Evolutionary conservation across 2,797 vertebrate genomes (phyloP), one percentile per base, ranked within the genome.

Genomic region (Leptoclinus maculatus): DNA sequence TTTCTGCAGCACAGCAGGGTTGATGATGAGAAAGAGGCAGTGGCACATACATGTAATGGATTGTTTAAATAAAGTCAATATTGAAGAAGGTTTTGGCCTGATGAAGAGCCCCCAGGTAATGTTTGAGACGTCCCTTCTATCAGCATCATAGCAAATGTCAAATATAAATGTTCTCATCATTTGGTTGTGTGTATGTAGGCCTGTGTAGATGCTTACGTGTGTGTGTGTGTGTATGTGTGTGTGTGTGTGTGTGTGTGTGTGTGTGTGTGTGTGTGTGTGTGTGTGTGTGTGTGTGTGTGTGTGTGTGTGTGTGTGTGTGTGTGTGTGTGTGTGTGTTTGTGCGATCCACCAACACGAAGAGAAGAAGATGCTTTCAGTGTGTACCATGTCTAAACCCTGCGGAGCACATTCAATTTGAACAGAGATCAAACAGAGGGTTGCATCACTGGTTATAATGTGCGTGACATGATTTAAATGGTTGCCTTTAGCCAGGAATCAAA

Each of bases 381-480:
- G 63, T 69, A 69, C 39, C 72, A 66, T 66, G 82, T 83, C 66
- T 69, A 66, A 86, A 85, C 65, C 71, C 66, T 78, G 63, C 70
- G 34, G 78, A n/a, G 78, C 85, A 73, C 57, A 67, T 77, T 85
- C 38, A 68, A 19, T 83, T 84, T 84, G 76, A 88, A 78, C 43
- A 36, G 49, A 64, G 85, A 89, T 90, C 86, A 85, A 84, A 88
- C 78, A 68, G 62, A 32, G 57, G 29, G 79, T 87, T 89, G 75
- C 90, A 78, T 91, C 78, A 88, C 74, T 3, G 14, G 23, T 69
- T 84, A 64, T 80, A 82, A 88, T 79, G 78, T 67, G 72, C 36
- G 1, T 81, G 82, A 74, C 83, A 82, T 79, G 45, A 83, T 81
- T 88, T 63, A 77, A 85, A 70, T 69, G 49, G 47, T 64, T 62